Conservation (phyloP, 2,888 invertebrate genomes). For the Habroteleia sp. region DNA sequence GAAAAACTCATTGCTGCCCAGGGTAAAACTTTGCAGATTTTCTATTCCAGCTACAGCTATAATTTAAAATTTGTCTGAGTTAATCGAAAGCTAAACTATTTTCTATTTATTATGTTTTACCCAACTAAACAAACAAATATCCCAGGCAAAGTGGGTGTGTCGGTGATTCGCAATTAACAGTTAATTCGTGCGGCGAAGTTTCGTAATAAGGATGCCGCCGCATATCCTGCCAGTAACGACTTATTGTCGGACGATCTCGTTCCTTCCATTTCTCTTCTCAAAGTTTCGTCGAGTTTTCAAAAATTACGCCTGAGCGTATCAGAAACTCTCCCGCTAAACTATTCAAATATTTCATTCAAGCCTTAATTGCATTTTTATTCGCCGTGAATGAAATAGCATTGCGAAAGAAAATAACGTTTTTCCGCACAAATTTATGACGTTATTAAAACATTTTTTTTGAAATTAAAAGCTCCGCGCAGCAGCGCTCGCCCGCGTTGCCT, state of each 20-base stretch:
- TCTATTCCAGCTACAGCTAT: background rate
- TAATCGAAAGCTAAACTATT: constrained; percentile 26
- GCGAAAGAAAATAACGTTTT: constrained; percentile 11
- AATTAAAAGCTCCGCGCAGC: background rate
- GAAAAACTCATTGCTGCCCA: constrained; percentile 18
- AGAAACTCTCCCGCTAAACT: constrained; percentile 35
- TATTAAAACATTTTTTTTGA: constrained; percentile 16
- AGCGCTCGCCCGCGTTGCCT: too few species aligned
- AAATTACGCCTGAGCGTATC: constrained; percentile 26
- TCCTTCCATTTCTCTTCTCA: constrained; percentile 41
- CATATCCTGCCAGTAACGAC: constrained; percentile 59
- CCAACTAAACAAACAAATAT: constrained; percentile 43
- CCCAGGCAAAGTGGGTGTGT: constrained; percentile 42
- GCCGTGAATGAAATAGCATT: constrained; percentile 16
- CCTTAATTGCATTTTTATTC: constrained; percentile 45
- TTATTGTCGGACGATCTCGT: constrained; percentile 54
- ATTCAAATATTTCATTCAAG: constrained; percentile 43
- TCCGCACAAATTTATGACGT: constrained; percentile 15
- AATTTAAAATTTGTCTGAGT: constrained; percentile 5
- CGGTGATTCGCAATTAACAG: constrained; percentile 61
- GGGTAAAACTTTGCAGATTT: constrained; percentile 8
- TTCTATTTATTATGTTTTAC: constrained; percentile 27
- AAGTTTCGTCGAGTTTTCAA: constrained; percentile 38
- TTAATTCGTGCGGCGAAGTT: constrained; percentile 61
- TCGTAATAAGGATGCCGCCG: constrained; percentile 57